phyloP scores from a whole-genome alignment of 2,888 invertebrate species.

The Eupithecia tripunctaria region DNA sequence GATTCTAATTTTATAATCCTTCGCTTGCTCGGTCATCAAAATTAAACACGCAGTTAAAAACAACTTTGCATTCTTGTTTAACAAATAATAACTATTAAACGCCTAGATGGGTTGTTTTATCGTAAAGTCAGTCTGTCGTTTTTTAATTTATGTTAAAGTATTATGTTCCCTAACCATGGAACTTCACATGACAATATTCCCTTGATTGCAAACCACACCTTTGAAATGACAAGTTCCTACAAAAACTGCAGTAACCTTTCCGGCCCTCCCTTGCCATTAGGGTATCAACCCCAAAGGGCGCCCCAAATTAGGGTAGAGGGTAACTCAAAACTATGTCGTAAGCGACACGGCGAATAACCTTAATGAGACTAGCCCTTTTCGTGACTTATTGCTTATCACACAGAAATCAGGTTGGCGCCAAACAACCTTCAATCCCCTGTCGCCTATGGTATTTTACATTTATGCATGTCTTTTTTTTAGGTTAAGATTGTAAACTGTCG shows the following conservation, averaged over 20 bases:
- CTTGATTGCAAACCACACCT: neutral
- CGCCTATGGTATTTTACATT: neutral
- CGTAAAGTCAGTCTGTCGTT: too few species aligned
- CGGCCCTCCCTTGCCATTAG: constrained; percentile 29
- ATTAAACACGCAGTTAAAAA: too few species aligned
- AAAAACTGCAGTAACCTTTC: constrained; percentile 35
- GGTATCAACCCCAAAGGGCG: constrained; percentile 35
- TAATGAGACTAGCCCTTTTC: constrained; percentile 47
- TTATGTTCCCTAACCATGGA: neutral
- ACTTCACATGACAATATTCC: constrained; percentile 1
- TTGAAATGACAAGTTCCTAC: neutral
- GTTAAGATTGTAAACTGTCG: neutral
- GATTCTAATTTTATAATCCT: too few species aligned
- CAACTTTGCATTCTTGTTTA: too few species aligned
- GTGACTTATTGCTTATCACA: constrained; percentile 9
- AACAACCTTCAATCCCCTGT: neutral
- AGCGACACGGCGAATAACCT: constrained; percentile 45
- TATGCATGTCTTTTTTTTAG: neutral
- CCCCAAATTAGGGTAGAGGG: constrained; percentile 43
- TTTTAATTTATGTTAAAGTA: too few species aligned
- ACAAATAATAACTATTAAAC: too few species aligned
- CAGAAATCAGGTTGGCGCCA: neutral
- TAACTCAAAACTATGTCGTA: constrained; percentile 45
- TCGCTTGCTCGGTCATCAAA: too few species aligned
- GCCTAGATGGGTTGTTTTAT: too few species aligned